phyloP scores from a whole-genome alignment of 2,113 vertebrate species.

The Amphiprion ocellaris region DNA sequence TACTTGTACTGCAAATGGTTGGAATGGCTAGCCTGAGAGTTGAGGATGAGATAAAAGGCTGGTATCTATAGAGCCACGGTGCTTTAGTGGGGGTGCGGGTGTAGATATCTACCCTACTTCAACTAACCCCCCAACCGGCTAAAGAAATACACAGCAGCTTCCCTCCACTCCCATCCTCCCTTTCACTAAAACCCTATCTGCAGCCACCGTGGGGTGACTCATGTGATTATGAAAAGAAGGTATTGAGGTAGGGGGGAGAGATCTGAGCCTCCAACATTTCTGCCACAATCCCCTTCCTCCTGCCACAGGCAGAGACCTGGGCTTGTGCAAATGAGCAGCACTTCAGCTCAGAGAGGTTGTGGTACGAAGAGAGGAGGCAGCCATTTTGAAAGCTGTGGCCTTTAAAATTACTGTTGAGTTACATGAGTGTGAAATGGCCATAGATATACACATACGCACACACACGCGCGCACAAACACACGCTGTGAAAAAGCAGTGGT shows the following conservation, averaged over 20 bases:
- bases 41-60: conserved; percentile 40
- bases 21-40: conserved; percentile 15
- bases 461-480: not conserved
- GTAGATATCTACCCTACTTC: conserved; percentile 46
- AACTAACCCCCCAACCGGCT: conserved; percentile 48
- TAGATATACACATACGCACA: not conserved
- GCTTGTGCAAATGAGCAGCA: conserved; percentile 29
- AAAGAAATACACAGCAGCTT: conserved; percentile 50
- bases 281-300: conserved; percentile 38
- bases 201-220: conserved; percentile 53
- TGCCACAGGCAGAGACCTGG: conserved; percentile 27
- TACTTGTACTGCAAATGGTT: conserved; percentile 41
- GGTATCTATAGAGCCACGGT: conserved; percentile 35
- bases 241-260: conserved; percentile 50
- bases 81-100: conserved; percentile 26
- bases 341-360: conserved; percentile 24
- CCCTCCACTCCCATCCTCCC: conserved; percentile 41
- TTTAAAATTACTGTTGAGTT: conserved; percentile 25
- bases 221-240: conserved; percentile 71
- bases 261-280: conserved; percentile 52
- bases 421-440: conserved; percentile 26
- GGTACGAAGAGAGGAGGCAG: conserved; percentile 5
- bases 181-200: conserved; percentile 57
- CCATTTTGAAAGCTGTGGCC: conserved; percentile 47
- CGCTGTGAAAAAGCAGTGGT: conserved; percentile 11